A percentile compares a stretch with the other conserved stretches of the same genome.
These are phyloP conservation scores for Crocodylus rhombifer DNA, from an alignment of 2,797 vertebrate genomes.

Conservation along the genomic window DNA sequence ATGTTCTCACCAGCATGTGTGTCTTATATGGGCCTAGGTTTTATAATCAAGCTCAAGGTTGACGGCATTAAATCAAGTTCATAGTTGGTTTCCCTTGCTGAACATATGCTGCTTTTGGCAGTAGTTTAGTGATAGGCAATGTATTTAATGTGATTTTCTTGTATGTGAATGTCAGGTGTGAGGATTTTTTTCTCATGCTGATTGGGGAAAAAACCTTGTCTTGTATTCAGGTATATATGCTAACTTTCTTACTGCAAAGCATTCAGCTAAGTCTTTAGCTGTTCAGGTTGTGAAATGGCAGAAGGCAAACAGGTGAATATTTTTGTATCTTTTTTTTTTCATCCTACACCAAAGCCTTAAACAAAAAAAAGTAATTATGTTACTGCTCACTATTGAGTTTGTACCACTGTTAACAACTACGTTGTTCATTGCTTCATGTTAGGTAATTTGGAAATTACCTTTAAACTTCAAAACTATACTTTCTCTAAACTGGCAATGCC, in stretches of 20 bases:
- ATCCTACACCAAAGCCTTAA: background rate
- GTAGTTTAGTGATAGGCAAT: no score
- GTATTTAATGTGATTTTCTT: no score
- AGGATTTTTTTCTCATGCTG: no score
- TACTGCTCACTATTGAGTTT: background rate
- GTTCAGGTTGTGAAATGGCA: background rate
- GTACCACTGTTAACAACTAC: background rate
- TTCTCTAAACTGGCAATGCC: background rate
- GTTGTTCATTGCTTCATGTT: fast-evolving
- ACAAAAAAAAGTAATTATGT: background rate
- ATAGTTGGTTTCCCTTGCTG: no score
- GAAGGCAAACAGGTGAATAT: background rate
- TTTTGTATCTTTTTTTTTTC: background rate
- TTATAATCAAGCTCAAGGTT: no score
- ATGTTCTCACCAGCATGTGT: no score
- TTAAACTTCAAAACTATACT: background rate
- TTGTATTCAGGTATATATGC: no score
- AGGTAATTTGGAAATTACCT: background rate
- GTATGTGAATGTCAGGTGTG: no score
- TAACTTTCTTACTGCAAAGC: background rate
- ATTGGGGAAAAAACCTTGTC: no score
- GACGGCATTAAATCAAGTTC: no score
- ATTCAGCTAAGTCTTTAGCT: background rate
- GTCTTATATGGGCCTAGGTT: no score
- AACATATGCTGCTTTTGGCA: no score